phyloP scores from a whole-genome alignment of 2,888 invertebrate species.

The Drosophila mettleri region DNA sequence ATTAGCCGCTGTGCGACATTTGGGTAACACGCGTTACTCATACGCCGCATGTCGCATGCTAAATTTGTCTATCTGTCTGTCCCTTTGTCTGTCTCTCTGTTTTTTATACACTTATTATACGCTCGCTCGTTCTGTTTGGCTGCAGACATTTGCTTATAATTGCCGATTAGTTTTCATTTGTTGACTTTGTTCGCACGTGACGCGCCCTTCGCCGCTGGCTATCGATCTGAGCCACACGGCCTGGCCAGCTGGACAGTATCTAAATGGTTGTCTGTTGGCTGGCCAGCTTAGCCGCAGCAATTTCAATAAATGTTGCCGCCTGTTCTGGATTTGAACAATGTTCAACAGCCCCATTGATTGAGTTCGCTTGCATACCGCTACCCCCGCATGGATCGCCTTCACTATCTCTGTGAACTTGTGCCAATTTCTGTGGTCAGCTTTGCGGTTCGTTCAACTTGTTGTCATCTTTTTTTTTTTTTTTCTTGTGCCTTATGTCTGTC shows the following conservation, averaged over 20 bases:
- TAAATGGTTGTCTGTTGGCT: slow-evolving; percentile 13
- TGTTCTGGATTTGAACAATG: slow-evolving; percentile 29
- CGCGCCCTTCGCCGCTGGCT: slow-evolving; percentile 20
- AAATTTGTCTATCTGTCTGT: slow-evolving; percentile 28
- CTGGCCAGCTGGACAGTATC: slow-evolving; percentile 9
- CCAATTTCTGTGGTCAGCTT: slow-evolving; percentile 39
- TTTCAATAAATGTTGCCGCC: slow-evolving; percentile 28
- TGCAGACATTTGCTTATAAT: slow-evolving; percentile 69
- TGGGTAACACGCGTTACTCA: slow-evolving; percentile 45
- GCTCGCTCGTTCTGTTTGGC: slow-evolving; percentile 13
- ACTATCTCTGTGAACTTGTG: slow-evolving; percentile 48
- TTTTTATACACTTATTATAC: too few relatives aligned
- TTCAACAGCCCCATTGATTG: slow-evolving; percentile 19
- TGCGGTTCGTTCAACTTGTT: slow-evolving; percentile 65
- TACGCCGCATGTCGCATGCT: slow-evolving; percentile 57
- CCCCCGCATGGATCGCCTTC: neutral
- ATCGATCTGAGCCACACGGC: slow-evolving; percentile 29
- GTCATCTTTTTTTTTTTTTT: slow-evolving; percentile 22
- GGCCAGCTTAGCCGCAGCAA: slow-evolving; percentile 12
- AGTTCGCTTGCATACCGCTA: slow-evolving; percentile 13
- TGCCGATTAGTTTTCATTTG: slow-evolving; percentile 81
- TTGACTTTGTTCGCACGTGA: slow-evolving; percentile 66
- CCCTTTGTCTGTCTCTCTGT: neutral
- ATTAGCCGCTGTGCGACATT: slow-evolving; percentile 36
- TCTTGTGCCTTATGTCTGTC: slow-evolving; percentile 15